Percentiles rank a stretch among this genome's conserved stretches.
Conservation (phyloP, 2,888 invertebrate genomes). For the Macrosoma leucophasiata region DNA sequence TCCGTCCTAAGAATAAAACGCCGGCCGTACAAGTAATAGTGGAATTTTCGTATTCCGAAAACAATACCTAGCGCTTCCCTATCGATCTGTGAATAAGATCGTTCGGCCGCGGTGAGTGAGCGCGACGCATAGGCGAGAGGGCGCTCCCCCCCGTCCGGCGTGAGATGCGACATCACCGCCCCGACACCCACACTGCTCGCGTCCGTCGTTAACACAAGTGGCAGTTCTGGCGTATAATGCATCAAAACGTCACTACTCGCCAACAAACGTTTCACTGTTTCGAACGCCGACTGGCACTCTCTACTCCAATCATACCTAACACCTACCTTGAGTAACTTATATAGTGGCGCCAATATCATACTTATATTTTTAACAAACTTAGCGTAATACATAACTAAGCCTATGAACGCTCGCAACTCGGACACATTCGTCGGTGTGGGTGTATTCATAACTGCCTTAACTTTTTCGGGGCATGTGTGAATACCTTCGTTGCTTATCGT, state of each 20-base stretch:
- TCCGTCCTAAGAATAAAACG: slow-evolving; percentile 8
- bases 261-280: slow-evolving; percentile 3
- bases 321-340: slow-evolving; percentile 1
- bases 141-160: slow-evolving; percentile 2
- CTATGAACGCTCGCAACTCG: slow-evolving; percentile 6
- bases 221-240: slow-evolving; percentile 13
- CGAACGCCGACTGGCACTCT: background rate
- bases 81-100: too few relatives aligned
- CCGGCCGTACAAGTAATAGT: background rate
- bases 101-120: slow-evolving; percentile 4
- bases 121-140: slow-evolving; percentile 12
- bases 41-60: background rate
- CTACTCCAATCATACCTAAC: slow-evolving; percentile 4
- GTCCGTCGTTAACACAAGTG: too few relatives aligned
- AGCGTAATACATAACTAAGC: slow-evolving; percentile 27
- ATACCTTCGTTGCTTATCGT: slow-evolving; percentile 10
- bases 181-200: too few relatives aligned
- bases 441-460: slow-evolving; percentile 3
- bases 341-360: slow-evolving; percentile 4
- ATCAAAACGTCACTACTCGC: slow-evolving; percentile 2
- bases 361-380: slow-evolving; percentile 30
- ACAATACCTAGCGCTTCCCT: background rate
- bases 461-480: slow-evolving; percentile 11
- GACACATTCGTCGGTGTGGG: slow-evolving; percentile 7
- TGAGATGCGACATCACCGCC: slow-evolving; percentile 7